Evolutionary conservation across 2,888 invertebrate species (phyloP), one percentile per base, ranked within the genome.

Genomic region (Eupsilia transversa): DNA sequence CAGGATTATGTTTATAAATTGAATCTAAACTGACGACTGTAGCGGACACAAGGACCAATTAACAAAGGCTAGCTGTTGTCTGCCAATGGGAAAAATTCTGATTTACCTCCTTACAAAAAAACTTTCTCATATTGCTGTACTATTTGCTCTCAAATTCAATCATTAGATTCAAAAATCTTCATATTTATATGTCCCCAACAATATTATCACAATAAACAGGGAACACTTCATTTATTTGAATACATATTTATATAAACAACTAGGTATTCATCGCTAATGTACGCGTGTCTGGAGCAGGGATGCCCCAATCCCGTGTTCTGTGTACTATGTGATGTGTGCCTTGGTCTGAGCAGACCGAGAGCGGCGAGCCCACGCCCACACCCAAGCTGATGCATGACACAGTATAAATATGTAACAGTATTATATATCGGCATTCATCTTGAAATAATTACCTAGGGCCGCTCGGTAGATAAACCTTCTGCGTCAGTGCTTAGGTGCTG

Each of bases 201-300:
- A 17, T 46, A 64, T 30, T 30, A 3, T 30, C 23, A 14, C 30
- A 64, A 43, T 30, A 14, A 64, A 43, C 43, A 27, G 27, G 9
- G 6, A 27, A 20, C 0, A 20, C 5, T 41, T 61, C 1, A 27
- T 43, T 27, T 14, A 35, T 38, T 38, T 3, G 20, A 35, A 35
- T n/a, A 35, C 7, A 14, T 71, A n/a, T n/a, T 6, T 20, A 43
- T 20, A 23, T 35, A 52, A 20, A 38, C 23, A 38, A 14, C 27
- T 27, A 33, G 30, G 41, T 27, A 20, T 41, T 35, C 17, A 49
- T 35, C 17, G 38, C 30, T 23, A 56, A n/a, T 33, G 20, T 65
- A 38, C 9, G 81, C 38, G 33, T 66, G 67, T 81, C 83, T 80
- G 75, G 72, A 77, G 67, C 59, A 72, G 83, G 78, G 76, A 73